phyloP scores from a whole-genome alignment of 2,888 invertebrate species.

The Caenorhabditis virilis region DNA sequence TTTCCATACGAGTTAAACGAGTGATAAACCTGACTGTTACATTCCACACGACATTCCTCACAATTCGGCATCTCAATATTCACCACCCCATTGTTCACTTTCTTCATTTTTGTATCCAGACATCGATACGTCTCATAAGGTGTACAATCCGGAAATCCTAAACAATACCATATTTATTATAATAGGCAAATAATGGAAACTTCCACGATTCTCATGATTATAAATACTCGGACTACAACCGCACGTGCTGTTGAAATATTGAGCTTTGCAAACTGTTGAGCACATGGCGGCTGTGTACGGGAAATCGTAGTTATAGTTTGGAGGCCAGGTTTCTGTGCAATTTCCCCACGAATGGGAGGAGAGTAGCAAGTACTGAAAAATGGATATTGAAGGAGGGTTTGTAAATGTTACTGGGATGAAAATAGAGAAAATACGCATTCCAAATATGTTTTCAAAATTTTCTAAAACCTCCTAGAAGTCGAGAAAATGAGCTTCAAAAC shows the following conservation, averaged over 20 bases:
- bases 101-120: constrained; percentile 39
- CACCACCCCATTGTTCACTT: constrained; percentile 12
- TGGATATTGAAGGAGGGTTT: too few species aligned
- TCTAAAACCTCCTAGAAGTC: too few species aligned
- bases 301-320: constrained; percentile 24
- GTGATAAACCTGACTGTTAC: constrained; percentile 58
- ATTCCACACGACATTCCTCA: constrained; percentile 41
- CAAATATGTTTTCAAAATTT: too few species aligned
- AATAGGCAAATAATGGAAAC: not conserved
- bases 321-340: constrained; percentile 50
- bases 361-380: constrained; percentile 48
- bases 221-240: constrained; percentile 54
- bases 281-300: constrained; percentile 50
- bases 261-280: constrained; percentile 46
- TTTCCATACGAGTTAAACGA: constrained; percentile 63
- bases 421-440: too few species aligned
- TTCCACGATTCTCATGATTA: constrained; percentile 35
- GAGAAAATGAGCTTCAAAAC: too few species aligned
- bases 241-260: constrained; percentile 44
- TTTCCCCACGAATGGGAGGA: constrained; percentile 50
- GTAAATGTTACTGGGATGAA: too few species aligned
- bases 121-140: constrained; percentile 46
- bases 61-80: constrained; percentile 44
- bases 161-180: constrained; percentile 2
- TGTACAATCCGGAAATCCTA: constrained; percentile 43